These are phyloP conservation scores for Diplosoma virens DNA, from an alignment of 23 tunicate genomes.

Conservation along the genomic window DNA sequence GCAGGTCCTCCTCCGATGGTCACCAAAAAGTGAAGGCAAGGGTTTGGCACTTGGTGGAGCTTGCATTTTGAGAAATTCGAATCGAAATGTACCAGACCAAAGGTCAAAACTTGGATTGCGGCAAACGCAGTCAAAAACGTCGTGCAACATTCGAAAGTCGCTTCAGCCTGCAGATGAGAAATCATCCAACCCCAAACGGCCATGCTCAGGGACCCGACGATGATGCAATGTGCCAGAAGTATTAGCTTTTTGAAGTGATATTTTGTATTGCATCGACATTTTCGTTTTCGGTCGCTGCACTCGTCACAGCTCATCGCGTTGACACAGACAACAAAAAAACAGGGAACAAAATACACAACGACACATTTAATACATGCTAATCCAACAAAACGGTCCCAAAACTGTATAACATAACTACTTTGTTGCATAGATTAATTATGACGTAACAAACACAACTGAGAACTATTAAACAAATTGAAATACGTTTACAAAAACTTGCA, in stretches of 20 bases:
- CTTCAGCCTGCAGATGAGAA: not conserved
- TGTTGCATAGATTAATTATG: no score
- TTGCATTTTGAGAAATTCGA: not conserved
- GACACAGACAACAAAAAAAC: no score
- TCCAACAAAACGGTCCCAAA: no score
- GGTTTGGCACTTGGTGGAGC: not conserved
- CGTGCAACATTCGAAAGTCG: not conserved
- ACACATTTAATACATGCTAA: no score
- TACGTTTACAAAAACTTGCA: no score
- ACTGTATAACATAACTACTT: no score
- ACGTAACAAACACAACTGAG: no score
- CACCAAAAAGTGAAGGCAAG: not conserved
- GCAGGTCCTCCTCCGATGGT: not conserved
- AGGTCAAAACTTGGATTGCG: not conserved
- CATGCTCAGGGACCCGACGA: not conserved
- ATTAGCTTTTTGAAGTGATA: not conserved
- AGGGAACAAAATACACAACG: no score
- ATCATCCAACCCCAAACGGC: not conserved
- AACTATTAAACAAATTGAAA: no score
- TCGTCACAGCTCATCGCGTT: no score
- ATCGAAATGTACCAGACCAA: not conserved
- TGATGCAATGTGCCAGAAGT: constrained; percentile 1
- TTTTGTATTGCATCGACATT: not conserved
- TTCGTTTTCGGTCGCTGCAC: no score
- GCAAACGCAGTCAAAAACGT: not conserved